Evolutionary conservation across 2,797 vertebrate genomes (phyloP).

Genomic region (Caiman crocodilus): DNA sequence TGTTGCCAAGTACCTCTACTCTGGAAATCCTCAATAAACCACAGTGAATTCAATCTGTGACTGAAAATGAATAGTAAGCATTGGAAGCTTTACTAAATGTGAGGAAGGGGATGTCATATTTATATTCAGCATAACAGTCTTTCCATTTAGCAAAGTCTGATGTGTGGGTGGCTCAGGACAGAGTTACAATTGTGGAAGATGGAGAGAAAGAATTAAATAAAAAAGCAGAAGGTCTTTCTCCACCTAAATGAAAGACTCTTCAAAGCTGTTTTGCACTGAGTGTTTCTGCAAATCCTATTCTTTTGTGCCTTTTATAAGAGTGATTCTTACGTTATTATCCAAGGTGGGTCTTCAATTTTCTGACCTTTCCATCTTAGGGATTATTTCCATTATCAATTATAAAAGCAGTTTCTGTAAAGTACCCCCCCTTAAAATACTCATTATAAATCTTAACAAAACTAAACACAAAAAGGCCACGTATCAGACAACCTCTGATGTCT

Average conservation of each 20-base stretch:
- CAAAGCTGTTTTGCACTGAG: not conserved
- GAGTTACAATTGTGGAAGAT: fast-evolving
- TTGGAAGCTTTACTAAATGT: not conserved
- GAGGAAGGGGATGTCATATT: constrained; percentile 42
- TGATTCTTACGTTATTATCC: not conserved
- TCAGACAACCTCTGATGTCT: not conserved
- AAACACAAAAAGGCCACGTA: too few species aligned
- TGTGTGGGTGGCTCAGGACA: not conserved
- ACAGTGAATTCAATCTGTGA: not conserved
- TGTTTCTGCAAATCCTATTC: not conserved
- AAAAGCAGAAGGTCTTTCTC: not conserved
- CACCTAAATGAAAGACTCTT: not conserved
- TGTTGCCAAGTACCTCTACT: not conserved
- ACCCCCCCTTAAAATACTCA: not conserved
- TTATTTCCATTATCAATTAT: not conserved
- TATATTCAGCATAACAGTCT: not conserved
- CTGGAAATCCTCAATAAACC: not conserved
- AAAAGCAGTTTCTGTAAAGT: not conserved
- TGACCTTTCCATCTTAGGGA: not conserved
- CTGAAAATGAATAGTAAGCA: constrained; percentile 9
- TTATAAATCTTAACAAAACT: not conserved
- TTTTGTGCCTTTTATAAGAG: not conserved
- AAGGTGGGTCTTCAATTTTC: not conserved
- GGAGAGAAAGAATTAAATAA: not conserved
- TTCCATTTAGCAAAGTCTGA: not conserved